Evolutionary conservation across 37 sponge, comb jelly and placozoan genomes (phyloP), one percentile per base, ranked within the genome.

Genomic region (Eunapius fragilis): DNA sequence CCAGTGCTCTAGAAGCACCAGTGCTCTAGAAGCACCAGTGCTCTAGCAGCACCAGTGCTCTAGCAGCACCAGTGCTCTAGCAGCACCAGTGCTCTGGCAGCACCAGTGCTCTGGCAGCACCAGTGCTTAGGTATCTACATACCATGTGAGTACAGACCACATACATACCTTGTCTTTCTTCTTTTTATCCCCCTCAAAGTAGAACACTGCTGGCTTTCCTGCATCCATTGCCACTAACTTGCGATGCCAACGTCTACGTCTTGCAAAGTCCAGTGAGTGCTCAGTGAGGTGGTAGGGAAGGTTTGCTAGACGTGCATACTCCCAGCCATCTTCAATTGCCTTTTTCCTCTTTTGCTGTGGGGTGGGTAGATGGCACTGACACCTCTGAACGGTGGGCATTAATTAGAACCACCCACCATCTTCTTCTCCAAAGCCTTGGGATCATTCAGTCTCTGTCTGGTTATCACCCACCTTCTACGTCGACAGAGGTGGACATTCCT

Each of bases 401-500:
- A 24, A 28, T n/a, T 70, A 32, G 32, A 28, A 30, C 11, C 3
- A 70, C 75, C 30, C 50, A 96, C 96, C 88, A 84, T 85, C 50
- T 89, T 89, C 76, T 92, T 90, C 68, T 86, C 85, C 27, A 89
- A 77, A 25, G 78, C 81, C 45, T 83, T 86, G 22, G 96, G 77
- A 37, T 93, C 87, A 31, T 38, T 74, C 67, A 88, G 79, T 49
- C 96, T 88, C 33, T 75, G 77, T 68, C 98, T 89, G 73, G 91
- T 77, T 25, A 97, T 77, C 74, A 99, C 98, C 96, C 98, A 97
- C 3, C 99, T 77, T 67, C 96, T 76, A 2, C 99, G 84, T 30
- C 98, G 88, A 31, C 80, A 77, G 37, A 95, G 71, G 75, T 97
- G 96, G 67, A 88, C 37, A 70, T 80, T 97, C 81, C 95, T 86